Evolutionary conservation across 2,888 invertebrate species (phyloP), one percentile per base, ranked within the genome.

Genomic region (Watsonalla binaria): DNA sequence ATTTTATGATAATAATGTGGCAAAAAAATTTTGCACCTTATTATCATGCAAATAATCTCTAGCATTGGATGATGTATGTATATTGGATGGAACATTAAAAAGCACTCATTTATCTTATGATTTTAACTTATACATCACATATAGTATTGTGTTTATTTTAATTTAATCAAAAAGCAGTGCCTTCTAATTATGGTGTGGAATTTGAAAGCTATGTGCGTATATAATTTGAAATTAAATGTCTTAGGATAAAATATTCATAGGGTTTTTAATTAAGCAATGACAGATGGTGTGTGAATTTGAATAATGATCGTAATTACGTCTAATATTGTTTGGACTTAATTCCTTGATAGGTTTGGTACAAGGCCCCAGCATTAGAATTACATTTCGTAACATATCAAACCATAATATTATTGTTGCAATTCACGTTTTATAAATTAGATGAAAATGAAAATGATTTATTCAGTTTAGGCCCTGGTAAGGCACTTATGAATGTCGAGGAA

Each of bases 121-220:
- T 14, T 14, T 60, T 55, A 64, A 67, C 65, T 55, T 56, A 58
- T 24, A 70, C 74, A 73, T 74, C 76, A 74, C 68, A 76, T 68
- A 62, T 63, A 63, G 55, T 61, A 54, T 59, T 64, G 53, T 11
- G 47, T 58, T 59, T 66, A 56, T 52, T 62, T 67, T 70, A 66
- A 60, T 68, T 72, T 72, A 68, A 68, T 68, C 68, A 71, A 74
- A 82, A 80, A 78, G 80, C 86, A 87, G 88, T 88, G 88, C 88
- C 88, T 88, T 88, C 76, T 70, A 74, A 74, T 74, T 73, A 73
- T 75, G 70, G 75, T 76, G 76, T 74, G 73, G 72, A 73, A 74
- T 74, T 74, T 65, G 67, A 72, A 67, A 68, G 57, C 62, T 68
- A 65, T 65, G 67, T 72, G 67, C 64, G 68, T 66, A 61, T 70